A percentile compares a stretch with the other conserved stretches of the same genome.
These are phyloP conservation scores for Epizoanthus illoricatus DNA, from an alignment of 92 coral and sea anemone genomes.

Conservation along the genomic window DNA sequence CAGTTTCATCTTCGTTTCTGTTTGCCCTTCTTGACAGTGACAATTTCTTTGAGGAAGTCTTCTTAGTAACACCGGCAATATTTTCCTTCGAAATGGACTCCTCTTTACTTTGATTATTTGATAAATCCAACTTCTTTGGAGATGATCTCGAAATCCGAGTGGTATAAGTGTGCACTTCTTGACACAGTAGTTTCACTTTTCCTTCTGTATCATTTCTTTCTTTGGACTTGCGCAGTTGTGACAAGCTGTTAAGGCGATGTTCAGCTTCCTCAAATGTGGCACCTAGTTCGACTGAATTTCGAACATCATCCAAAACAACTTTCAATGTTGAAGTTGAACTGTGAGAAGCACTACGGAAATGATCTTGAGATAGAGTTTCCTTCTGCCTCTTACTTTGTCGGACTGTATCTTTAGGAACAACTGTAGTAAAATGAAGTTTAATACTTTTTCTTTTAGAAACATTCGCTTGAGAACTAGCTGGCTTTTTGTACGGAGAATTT, in stretches of 20 bases:
- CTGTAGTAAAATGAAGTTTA: background rate
- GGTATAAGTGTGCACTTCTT: background rate
- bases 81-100: background rate
- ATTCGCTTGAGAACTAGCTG: background rate
- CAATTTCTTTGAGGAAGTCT: background rate
- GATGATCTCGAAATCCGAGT: no score
- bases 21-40: background rate
- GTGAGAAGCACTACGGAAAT: background rate
- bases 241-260: constrained; percentile 26
- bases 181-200: background rate
- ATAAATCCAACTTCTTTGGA: no score
- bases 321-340: constrained; percentile 2
- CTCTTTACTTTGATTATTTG: background rate
- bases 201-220: background rate
- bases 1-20: background rate
- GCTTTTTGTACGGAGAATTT: background rate
- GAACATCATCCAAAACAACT: constrained; percentile 45
- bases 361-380: background rate
- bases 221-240: background rate
- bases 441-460: background rate
- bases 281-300: constrained; percentile 16
- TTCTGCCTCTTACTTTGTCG: constrained; percentile 9
- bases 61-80: background rate
- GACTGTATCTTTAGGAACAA: constrained; percentile 33
- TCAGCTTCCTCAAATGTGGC: constrained; percentile 41